phyloP scores from a whole-genome alignment of 2,797 vertebrate genomes.

The Trachurus trachurus region DNA sequence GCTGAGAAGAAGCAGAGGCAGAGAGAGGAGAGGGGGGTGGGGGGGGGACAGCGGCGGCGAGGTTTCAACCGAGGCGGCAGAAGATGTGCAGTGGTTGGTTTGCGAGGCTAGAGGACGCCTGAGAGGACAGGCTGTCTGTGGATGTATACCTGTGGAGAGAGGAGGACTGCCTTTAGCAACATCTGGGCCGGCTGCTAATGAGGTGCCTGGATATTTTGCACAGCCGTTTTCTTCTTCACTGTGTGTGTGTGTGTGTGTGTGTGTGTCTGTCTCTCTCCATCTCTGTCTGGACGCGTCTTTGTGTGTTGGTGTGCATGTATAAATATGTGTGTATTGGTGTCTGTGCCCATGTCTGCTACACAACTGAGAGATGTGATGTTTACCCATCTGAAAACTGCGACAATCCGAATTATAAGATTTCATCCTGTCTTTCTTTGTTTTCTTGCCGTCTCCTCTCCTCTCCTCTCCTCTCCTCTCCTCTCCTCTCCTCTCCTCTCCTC shows the following conservation, averaged over 20 bases:
- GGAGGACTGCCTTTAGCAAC: slow-evolving; percentile 55
- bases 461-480: neutral
- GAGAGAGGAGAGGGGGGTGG: neutral
- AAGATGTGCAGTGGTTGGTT: slow-evolving; percentile 69
- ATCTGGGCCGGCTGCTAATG: slow-evolving; percentile 66
- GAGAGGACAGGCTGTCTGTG: slow-evolving; percentile 70
- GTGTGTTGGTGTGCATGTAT: slow-evolving; percentile 51
- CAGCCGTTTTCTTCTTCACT: slow-evolving; percentile 51
- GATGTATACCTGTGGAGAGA: slow-evolving; percentile 70
- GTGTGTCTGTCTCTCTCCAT: slow-evolving; percentile 7
- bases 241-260: slow-evolving; percentile 32
- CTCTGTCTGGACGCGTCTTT: slow-evolving; percentile 30
- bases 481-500: slow-evolving; percentile 18
- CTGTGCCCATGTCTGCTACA: slow-evolving; percentile 42
- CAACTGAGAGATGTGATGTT: slow-evolving; percentile 38
- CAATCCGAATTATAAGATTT: slow-evolving; percentile 53
- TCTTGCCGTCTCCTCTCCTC: slow-evolving; percentile 25
- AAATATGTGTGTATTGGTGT: slow-evolving; percentile 47
- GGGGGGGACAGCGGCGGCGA: slow-evolving; percentile 54
- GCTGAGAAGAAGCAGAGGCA: slow-evolving; percentile 52
- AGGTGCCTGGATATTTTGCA: slow-evolving; percentile 71
- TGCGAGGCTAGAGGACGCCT: slow-evolving; percentile 80
- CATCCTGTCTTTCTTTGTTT: slow-evolving; percentile 63
- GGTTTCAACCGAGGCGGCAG: slow-evolving; percentile 61
- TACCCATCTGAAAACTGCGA: slow-evolving; percentile 28